Evolutionary conservation across 2,797 vertebrate genomes (phyloP).

Genomic region (Orientallactaga sibirica): DNA sequence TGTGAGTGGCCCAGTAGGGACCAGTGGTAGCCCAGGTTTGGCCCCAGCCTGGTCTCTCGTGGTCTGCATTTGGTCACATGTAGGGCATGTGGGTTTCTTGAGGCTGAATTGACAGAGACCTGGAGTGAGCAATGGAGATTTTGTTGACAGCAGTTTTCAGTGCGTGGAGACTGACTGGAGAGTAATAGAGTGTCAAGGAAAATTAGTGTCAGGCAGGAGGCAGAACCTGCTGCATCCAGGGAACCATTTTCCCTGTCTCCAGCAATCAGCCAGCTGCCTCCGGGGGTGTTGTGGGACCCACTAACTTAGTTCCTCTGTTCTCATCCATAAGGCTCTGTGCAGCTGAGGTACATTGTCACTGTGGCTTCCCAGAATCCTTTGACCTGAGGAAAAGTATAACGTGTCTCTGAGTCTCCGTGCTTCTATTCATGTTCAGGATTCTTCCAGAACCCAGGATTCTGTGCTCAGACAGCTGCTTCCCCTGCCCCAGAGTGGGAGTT

Average conservation of each 20-base stretch:
- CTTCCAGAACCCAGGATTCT: not conserved
- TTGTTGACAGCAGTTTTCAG: not conserved
- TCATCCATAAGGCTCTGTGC: not conserved
- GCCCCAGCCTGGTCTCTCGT: not conserved
- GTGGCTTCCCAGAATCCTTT: accelerated
- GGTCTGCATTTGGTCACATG: accelerated
- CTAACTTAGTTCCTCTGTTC: not conserved
- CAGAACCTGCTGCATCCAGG: not conserved
- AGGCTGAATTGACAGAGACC: not conserved
- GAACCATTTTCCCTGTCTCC: not conserved
- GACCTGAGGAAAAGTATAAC: not conserved
- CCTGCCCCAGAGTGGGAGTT: not conserved
- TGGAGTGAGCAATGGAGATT: not conserved
- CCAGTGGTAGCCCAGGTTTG: accelerated
- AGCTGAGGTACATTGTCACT: not conserved
- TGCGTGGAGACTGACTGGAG: not conserved
- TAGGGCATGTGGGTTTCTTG: not conserved
- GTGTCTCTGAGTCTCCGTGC: accelerated
- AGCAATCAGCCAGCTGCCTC: not conserved
- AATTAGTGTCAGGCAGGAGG: not conserved
- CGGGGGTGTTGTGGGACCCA: accelerated
- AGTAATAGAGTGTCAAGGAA: conserved; percentile 10
- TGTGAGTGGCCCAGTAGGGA: not conserved
- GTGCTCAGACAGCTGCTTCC: accelerated
- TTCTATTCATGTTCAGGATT: not conserved